Conservation (phyloP, 2,888 invertebrate genomes). For the Mantis religiosa region DNA sequence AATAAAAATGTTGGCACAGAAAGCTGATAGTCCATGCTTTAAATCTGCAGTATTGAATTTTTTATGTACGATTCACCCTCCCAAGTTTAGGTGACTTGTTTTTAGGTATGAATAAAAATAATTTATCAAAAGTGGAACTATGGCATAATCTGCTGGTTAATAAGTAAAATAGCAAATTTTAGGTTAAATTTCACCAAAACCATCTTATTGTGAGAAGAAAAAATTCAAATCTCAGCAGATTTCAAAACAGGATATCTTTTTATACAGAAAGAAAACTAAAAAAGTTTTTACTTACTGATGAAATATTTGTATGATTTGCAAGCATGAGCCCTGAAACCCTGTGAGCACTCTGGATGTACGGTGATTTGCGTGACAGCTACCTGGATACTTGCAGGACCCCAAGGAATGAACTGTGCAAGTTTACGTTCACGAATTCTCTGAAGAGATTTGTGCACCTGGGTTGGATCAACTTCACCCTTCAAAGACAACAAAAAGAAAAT, state of each 20-base stretch:
- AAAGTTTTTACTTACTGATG: constrained; percentile 62
- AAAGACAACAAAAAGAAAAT: constrained; percentile 34
- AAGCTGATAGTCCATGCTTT: too few relatives aligned
- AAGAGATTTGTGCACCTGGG: constrained; percentile 94
- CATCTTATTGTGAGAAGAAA: not conserved
- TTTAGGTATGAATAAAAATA: too few relatives aligned
- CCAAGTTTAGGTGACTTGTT: too few relatives aligned
- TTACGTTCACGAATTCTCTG: constrained; percentile 93
- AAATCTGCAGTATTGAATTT: too few relatives aligned
- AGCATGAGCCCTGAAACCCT: constrained; percentile 95
- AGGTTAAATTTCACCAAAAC: not conserved
- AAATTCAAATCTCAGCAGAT: too few relatives aligned
- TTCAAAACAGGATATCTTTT: too few relatives aligned
- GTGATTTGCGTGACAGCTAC: constrained; percentile 95
- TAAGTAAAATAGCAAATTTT: too few relatives aligned
- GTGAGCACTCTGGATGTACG: constrained; percentile 91
- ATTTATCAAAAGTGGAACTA: too few relatives aligned
- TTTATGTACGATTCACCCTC: too few relatives aligned
- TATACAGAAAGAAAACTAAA: not conserved
- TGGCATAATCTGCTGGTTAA: too few relatives aligned
- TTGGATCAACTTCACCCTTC: constrained; percentile 95
- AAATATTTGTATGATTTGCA: constrained; percentile 97
- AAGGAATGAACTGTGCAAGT: constrained; percentile 92
- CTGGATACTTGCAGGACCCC: constrained; percentile 97
- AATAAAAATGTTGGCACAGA: too few relatives aligned